Evolutionary conservation across 1,140 invertebrate genomes (phyloP).

Genomic region (Stenopsyche tienmushanensis): DNA sequence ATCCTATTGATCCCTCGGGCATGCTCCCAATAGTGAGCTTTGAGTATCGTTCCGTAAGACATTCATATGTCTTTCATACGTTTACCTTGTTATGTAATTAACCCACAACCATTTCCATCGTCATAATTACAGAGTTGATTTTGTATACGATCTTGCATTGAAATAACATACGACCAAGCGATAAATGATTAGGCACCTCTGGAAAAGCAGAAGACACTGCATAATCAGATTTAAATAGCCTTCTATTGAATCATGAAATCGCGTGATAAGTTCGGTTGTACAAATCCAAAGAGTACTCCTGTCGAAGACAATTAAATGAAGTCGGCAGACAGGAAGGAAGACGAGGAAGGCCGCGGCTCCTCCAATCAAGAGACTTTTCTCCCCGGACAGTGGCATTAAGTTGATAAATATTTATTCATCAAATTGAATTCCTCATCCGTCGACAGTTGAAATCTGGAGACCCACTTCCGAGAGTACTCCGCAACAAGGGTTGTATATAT

Average conservation of each 20-base stretch:
- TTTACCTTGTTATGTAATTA: too few species aligned
- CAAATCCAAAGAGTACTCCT: neutral
- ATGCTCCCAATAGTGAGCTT: too few species aligned
- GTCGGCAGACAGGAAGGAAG: constrained; percentile 2
- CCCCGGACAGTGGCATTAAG: constrained; percentile 33
- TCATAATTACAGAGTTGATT: too few species aligned
- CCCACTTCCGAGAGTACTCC: neutral
- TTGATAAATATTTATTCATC: constrained; percentile 38
- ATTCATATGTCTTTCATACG: too few species aligned
- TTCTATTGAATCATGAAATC: neutral
- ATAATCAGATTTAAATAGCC: constrained; percentile 7
- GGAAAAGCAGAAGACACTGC: too few species aligned
- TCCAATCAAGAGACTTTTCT: constrained; percentile 22
- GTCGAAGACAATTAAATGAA: constrained; percentile 16
- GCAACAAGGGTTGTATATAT: constrained; percentile 15
- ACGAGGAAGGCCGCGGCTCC: constrained; percentile 7
- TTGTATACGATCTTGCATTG: too few species aligned
- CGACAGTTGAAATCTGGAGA: constrained; percentile 21
- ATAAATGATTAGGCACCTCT: too few species aligned
- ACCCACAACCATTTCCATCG: too few species aligned
- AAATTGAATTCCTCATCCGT: constrained; percentile 32
- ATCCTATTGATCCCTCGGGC: too few species aligned
- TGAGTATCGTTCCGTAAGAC: too few species aligned
- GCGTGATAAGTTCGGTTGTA: constrained; percentile 3
- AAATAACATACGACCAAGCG: too few species aligned